A percentile compares a stretch with the other conserved stretches of the same genome.
Conservation (phyloP, 2,113 vertebrate species). For the Cololabis saira region DNA sequence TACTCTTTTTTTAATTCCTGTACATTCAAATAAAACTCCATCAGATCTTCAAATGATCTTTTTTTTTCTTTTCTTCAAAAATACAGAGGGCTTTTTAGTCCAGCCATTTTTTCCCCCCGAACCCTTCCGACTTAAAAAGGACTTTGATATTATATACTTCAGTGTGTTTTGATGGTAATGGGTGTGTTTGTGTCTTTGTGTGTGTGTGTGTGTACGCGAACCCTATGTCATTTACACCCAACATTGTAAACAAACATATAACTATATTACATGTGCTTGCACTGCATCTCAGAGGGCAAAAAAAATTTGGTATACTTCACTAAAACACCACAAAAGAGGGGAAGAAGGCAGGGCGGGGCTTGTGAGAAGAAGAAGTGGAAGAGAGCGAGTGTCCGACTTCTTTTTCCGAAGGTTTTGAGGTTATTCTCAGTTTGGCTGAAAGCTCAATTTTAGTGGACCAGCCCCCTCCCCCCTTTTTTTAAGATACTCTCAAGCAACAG, state of each 20-base stretch:
- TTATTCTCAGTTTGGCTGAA: constrained; percentile 68
- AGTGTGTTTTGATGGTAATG: constrained; percentile 50
- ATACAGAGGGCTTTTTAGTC: constrained; percentile 79
- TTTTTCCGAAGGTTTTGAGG: constrained; percentile 54
- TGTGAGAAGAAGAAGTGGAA: constrained; percentile 19
- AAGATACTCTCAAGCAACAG: constrained; percentile 39
- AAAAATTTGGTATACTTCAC: constrained; percentile 84
- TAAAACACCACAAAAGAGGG: constrained; percentile 84
- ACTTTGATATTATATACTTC: constrained; percentile 86
- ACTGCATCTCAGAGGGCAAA: constrained; percentile 78
- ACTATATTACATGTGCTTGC: constrained; percentile 99
- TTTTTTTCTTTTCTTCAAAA: constrained; percentile 78
- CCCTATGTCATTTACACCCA: constrained; percentile 98
- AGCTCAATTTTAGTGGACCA: constrained; percentile 63
- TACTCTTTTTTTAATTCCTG: constrained; percentile 77
- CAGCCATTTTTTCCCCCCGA: constrained; percentile 71
- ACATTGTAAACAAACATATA: constrained; percentile 99
- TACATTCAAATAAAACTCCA: constrained; percentile 84
- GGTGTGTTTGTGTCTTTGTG: constrained; percentile 21
- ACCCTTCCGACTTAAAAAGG: constrained; percentile 77
- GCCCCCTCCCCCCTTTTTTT: constrained; percentile 5
- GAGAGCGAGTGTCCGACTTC: constrained; percentile 56
- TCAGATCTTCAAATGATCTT: constrained; percentile 71
- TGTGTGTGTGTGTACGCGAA: constrained; percentile 29
- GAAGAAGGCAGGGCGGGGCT: constrained; percentile 39